Percentiles rank a stretch among this genome's conserved stretches.
Evolutionary conservation across 2,113 vertebrate species (phyloP).

Genomic region (Salvelinus fontinalis): DNA sequence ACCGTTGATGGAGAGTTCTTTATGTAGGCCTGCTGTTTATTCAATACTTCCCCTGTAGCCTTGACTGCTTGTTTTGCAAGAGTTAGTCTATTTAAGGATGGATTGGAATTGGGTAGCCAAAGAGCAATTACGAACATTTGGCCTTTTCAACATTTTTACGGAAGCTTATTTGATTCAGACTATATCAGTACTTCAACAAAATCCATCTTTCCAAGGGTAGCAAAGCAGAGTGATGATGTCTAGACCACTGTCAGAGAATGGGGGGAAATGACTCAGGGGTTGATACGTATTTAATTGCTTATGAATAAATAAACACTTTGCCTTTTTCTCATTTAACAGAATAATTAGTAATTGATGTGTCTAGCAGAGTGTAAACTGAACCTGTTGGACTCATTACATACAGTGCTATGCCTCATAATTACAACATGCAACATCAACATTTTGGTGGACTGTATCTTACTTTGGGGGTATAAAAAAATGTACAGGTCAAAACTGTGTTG

Average conservation of each 20-base stretch:
- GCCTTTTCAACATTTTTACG: constrained; percentile 26
- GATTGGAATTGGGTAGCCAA: constrained; percentile 9
- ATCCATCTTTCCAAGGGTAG: constrained; percentile 11
- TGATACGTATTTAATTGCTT: constrained; percentile 21
- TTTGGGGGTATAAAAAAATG: neutral
- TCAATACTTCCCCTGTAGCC: neutral
- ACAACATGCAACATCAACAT: neutral
- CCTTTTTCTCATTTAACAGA: neutral
- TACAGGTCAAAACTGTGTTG: neutral
- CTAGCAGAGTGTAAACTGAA: neutral
- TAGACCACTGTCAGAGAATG: constrained; percentile 1
- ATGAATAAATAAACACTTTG: constrained; percentile 5
- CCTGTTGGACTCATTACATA: neutral
- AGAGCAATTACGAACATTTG: constrained; percentile 36
- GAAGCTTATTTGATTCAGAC: constrained; percentile 30
- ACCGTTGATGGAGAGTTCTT: neutral
- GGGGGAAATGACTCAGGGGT: constrained; percentile 8
- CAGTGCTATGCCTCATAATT: neutral
- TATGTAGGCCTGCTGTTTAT: neutral
- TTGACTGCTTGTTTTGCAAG: constrained; percentile 1
- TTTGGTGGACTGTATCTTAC: neutral
- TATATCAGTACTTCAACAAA: constrained; percentile 34
- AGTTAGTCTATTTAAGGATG: constrained; percentile 17
- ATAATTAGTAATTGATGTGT: neutral
- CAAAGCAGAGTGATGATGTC: constrained; percentile 9